Base-by-base conservation (phyloP, 2,888 invertebrate genomes). In the Torymus aiolomorphi region DNA sequence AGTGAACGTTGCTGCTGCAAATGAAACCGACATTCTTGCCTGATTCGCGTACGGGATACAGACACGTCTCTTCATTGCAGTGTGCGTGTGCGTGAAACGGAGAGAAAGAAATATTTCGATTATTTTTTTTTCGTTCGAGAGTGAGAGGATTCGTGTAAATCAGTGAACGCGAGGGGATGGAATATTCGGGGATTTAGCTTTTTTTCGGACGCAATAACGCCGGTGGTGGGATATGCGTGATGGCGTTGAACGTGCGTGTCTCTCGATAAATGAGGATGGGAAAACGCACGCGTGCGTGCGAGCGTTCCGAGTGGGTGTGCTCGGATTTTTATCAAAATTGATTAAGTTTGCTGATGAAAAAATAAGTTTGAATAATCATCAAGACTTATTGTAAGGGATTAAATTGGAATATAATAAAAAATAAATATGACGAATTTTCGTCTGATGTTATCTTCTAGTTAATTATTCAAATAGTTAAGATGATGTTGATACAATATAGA, bases 1-100 rank as follows among this genome's bases (percentile, higher is more conserved):
- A 20, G 20, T 31, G 31, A 31, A 8, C 31, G 8, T 0, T 5
- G 16, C 14, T n/a, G 14, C 20, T 62, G 70, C 57, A 65, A 77
- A 59, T 52, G 61, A 67, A 67, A 78, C 66, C 66, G 61, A 61
- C 42, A 66, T 61, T 78, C 20, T 78, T n/a, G 61, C 59, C 24
- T 67, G 66, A 66, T 54, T 42, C 18, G 31, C 66, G 16, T 20
- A 20, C 20, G 20, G 20, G 20, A 20, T 20, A 20, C 20, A 20
- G 1, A 77, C 66, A 66, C 16, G 42, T 54, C 42, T 16, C n/a
- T 18, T 24, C 18, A 1, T 3, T 31, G 31, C 31, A 3, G 31
- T 31, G 31, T 31, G 8, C 31, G 31, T 31, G 31, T 8, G 14
- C 24, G 10, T 31, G 20, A 16, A 56, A 24, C 20, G 14, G 11